Base-by-base conservation (phyloP, 2,113 vertebrate genomes). In the Cepphus grylle region DNA sequence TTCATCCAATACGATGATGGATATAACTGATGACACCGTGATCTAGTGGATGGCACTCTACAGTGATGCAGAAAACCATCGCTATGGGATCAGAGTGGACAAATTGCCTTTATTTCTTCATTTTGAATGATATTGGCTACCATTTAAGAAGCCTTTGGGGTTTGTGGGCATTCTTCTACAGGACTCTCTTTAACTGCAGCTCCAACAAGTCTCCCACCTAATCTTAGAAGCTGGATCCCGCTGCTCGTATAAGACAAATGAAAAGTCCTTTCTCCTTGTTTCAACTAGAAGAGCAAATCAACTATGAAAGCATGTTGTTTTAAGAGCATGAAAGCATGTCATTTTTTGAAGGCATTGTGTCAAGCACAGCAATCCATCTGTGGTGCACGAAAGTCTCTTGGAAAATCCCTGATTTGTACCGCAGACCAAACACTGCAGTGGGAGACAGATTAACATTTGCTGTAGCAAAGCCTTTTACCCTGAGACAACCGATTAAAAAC, bases 291-390 rank as follows among this genome's bases (percentile, higher is more conserved):
- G 49, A 85, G n/a, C 36, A 92, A 55, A n/a, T n/a, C n/a, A n/a
- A 59, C 49, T 80, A 63, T 50, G 73, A 91, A 95, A 96, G 73
- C 42, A 23, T 2, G 10, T 79, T 84, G 81, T 94, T 91, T 94
- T 74, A 84, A 90, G 82, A 86, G 62, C 71, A 29, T 29, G 36
- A 88, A 93, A 91, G 30, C 71, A 63, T 73, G 76, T 23, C 4
- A 73, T 92, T 77, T 91, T 94, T 90, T 86, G 79, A 90, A 94
- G 76, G 63, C 71, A 83, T 70, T 70, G 85, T 96, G 79, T 94
- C 79, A 86, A 87, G 74, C 22, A 23, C 45, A 88, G 50, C 80
- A 92, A 95, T 96, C 78, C 8, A 0, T 62, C 58, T 80, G 38
- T 34, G 63, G 62, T 71, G 62, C 71, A 73, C 3, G 8, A 55